These are phyloP conservation scores for Aplodontia rufa DNA, from an alignment of 2,113 vertebrate genomes.

Conservation along the genomic window DNA sequence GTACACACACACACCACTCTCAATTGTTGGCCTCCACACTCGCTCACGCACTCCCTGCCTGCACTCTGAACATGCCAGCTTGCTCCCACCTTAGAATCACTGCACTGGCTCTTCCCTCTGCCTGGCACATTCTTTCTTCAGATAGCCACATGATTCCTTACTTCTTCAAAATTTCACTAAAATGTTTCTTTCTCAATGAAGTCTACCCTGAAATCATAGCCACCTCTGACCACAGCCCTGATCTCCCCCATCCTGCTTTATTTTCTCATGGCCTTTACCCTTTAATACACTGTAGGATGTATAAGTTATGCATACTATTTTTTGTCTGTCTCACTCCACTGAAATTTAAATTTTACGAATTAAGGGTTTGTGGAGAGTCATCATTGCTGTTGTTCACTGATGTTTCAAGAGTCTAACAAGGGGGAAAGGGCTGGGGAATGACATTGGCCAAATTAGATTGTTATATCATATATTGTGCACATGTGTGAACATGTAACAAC, in stretches of 20 bases:
- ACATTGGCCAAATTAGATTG: too few species aligned
- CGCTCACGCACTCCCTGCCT: neutral
- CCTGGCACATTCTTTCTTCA: neutral
- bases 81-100: neutral
- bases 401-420: neutral
- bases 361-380: neutral
- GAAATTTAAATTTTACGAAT: neutral
- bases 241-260: neutral
- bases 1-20: neutral
- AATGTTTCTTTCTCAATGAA: conserved; percentile 1
- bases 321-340: neutral
- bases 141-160: neutral
- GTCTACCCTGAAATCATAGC: neutral
- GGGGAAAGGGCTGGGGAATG: too few species aligned
- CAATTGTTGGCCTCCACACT: neutral
- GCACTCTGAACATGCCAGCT: neutral
- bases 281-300: neutral
- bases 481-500: too few species aligned
- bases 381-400: neutral
- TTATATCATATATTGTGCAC: too few species aligned
- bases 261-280: neutral
- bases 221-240: neutral
- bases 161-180: neutral
- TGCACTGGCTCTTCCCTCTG: neutral
- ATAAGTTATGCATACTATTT: neutral